phyloP scores from a whole-genome alignment of 2,113 vertebrate species.

The Urocynchramus pylzowi region DNA sequence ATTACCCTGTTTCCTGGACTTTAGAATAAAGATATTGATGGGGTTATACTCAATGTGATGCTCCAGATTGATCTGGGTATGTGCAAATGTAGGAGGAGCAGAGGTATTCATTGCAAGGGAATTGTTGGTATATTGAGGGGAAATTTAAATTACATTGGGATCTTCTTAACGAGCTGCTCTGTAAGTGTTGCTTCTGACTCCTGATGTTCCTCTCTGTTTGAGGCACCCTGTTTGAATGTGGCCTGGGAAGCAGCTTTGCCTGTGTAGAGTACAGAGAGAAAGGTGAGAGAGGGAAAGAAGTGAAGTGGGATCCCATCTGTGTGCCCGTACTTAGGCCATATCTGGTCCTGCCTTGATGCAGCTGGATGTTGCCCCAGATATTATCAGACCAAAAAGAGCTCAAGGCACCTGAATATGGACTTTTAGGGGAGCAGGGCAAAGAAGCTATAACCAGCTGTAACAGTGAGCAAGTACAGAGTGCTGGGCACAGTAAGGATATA shows the following conservation, averaged over 20 bases:
- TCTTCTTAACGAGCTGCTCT: not conserved
- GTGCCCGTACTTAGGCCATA: not conserved
- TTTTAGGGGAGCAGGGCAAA: not conserved
- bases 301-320: not conserved
- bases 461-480: not conserved
- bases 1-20: not conserved
- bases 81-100: not conserved
- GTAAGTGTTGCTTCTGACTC: not conserved
- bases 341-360: not conserved
- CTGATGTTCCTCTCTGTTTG: not conserved
- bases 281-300: not conserved
- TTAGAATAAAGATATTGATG: not conserved
- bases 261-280: not conserved
- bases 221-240: not conserved
- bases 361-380: not conserved
- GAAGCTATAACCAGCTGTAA: not conserved
- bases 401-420: not conserved
- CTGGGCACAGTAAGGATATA: not conserved
- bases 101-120: not conserved
- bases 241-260: not conserved
- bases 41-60: not conserved
- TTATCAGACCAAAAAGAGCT: not conserved
- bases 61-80: not conserved
- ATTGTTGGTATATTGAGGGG: not conserved
- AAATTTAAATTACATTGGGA: not conserved